phyloP scores from a whole-genome alignment of 2,888 invertebrate genomes.

The Andrena marginata region DNA sequence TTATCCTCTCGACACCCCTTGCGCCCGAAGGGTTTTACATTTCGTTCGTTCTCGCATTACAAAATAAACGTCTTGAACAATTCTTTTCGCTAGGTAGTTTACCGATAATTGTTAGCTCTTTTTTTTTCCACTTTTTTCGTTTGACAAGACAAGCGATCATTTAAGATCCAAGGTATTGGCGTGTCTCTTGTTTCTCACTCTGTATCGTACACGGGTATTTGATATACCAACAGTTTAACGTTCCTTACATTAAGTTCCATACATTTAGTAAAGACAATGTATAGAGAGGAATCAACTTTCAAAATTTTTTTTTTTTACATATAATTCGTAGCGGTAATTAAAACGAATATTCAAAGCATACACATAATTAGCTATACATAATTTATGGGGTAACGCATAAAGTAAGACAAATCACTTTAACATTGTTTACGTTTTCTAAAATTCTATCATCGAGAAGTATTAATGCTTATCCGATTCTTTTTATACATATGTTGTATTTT shows the following conservation, averaged over 20 bases:
- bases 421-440: conserved; percentile 59
- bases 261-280: conserved; percentile 68
- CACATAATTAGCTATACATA: conserved; percentile 68
- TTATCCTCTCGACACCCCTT: conserved; percentile 1
- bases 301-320: conserved; percentile 59
- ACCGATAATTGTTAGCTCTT: conserved; percentile 2
- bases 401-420: conserved; percentile 63
- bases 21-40: conserved; percentile 13
- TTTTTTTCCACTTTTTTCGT: background rate
- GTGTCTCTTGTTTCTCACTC: conserved; percentile 63
- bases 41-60: conserved; percentile 3
- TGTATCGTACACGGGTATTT: conserved; percentile 68
- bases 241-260: conserved; percentile 67
- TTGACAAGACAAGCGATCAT: conserved; percentile 36
- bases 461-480: conserved; percentile 63
- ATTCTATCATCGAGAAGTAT: conserved; percentile 63
- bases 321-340: conserved; percentile 61
- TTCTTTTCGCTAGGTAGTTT: conserved; percentile 6
- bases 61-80: conserved; percentile 40
- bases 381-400: conserved; percentile 65
- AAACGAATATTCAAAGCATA: conserved; percentile 69
- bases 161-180: conserved; percentile 80
- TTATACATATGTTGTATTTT: conserved; percentile 29
- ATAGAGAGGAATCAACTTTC: conserved; percentile 66
- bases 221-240: conserved; percentile 62